Base-by-base conservation (phyloP, 2,113 vertebrate species). In the Australoheros scitulus region DNA sequence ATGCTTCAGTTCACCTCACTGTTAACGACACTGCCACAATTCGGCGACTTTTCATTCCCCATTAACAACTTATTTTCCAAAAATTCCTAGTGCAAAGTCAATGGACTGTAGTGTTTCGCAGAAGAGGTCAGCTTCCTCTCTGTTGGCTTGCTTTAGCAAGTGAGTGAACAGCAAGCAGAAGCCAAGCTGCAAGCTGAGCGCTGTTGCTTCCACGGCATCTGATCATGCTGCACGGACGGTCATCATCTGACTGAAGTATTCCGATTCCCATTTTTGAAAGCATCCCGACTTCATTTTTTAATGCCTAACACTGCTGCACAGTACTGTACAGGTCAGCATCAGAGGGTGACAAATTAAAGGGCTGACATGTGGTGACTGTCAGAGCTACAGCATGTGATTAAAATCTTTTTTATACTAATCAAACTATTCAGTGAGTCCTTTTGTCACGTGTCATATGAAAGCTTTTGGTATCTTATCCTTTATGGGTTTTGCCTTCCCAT, bases 141-240 rank as follows among this genome's bases (percentile, higher is more conserved):
- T 47, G 22, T 3, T 10, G 22, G 22, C 38, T 47, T 43, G 17
- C 41, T 47, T 26, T 41, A 68, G 0, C 0, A 65, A 26, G n/a
- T 24, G 63, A 65, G 38, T 8, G n/a, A 65, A 43, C 38, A 17
- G 38, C 38, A 68, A 26, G 38, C 5, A 43, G 38, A 26, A 11
- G 38, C n/a, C 63, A 65, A 7, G 43, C 41, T 26, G 18, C 24
- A 70, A 18, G 18, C 52, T 55, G 52, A 50, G 14, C 15, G 17
- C 47, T 2, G 6, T 2, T 50, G 47, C 13, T 17, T 50, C 47
- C n/a, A n/a, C 17, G 4, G 6, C 0, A 3, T 1, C 24, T 17
- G 43, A 70, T 70, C 29, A 52, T 29, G 24, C 43, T 20, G 43
- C 24, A 70, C 20, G 24, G 15, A 5, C 17, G 32, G 65, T 52